A percentile compares a stretch with the other conserved stretches of the same genome.
phyloP scores from a whole-genome alignment of 2,113 vertebrate genomes.

The Chamaea fasciata region DNA sequence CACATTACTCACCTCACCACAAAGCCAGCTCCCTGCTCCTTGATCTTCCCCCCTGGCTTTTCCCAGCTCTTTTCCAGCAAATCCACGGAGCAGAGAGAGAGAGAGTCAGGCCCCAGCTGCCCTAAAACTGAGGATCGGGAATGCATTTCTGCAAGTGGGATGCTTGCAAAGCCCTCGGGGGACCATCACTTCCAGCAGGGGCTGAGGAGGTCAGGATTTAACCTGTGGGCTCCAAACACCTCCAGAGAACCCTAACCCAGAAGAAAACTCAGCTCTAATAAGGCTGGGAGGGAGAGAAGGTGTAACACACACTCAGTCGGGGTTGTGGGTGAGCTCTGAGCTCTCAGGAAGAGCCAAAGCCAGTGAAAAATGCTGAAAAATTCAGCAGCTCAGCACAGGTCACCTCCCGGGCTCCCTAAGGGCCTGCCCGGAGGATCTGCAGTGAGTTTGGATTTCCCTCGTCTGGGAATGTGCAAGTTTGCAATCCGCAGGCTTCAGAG shows the following conservation, averaged over 20 bases:
- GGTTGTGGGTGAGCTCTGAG: background rate
- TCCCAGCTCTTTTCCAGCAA: background rate
- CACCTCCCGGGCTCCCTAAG: background rate
- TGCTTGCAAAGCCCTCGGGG: background rate
- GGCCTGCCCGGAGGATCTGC: background rate
- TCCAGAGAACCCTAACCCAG: background rate
- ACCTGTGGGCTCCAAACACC: background rate
- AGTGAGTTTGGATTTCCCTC: background rate
- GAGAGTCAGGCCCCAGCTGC: background rate
- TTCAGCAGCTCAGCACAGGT: background rate
- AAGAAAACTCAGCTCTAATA: background rate
- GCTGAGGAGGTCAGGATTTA: background rate
- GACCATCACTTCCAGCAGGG: background rate
- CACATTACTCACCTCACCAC: slow-evolving; percentile 1
- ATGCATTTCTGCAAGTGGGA: background rate
- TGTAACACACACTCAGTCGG: fast-evolving
- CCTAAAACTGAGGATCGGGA: background rate
- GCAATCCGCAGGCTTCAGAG: background rate
- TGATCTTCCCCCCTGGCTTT: background rate
- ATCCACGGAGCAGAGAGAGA: background rate
- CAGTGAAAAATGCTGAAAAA: background rate
- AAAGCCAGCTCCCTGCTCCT: background rate
- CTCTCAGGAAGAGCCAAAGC: background rate
- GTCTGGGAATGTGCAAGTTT: background rate
- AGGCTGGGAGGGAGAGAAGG: background rate